A percentile compares a stretch with the other conserved stretches of the same genome.
Conservation (phyloP, 2,797 vertebrate genomes). For the Dendrocincla fuliginosa region DNA sequence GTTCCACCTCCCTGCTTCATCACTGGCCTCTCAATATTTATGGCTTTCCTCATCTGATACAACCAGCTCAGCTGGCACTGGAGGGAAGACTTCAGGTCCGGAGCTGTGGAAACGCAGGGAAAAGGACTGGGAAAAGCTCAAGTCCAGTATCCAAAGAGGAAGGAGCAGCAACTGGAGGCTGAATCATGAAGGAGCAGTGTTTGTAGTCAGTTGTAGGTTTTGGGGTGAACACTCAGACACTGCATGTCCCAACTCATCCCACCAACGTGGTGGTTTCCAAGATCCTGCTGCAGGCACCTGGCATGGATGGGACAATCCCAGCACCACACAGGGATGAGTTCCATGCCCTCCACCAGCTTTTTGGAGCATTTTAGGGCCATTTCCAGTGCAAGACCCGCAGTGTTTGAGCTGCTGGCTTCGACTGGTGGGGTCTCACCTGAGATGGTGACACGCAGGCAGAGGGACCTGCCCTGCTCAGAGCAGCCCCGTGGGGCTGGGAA, state of each 20-base stretch:
- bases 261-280: not conserved
- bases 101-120: not conserved
- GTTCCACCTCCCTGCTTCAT: not conserved
- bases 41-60: conserved; percentile 43
- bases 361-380: not conserved
- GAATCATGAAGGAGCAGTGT: accelerated
- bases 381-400: accelerated
- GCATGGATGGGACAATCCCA: not conserved
- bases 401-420: accelerated
- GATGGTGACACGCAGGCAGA: accelerated
- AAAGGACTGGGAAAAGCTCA: not conserved
- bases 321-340: not conserved
- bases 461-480: not conserved
- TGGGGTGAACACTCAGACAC: not conserved
- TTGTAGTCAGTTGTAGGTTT: accelerated
- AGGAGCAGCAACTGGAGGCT: not conserved
- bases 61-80: not conserved
- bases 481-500: not conserved
- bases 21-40: not conserved
- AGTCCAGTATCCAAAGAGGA: not conserved
- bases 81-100: not conserved
- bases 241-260: not conserved
- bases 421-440: not conserved
- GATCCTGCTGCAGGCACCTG: accelerated
- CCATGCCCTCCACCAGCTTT: not conserved